phyloP scores from a whole-genome alignment of 1,140 invertebrate species.

The Thalassaphorura encarpata region DNA sequence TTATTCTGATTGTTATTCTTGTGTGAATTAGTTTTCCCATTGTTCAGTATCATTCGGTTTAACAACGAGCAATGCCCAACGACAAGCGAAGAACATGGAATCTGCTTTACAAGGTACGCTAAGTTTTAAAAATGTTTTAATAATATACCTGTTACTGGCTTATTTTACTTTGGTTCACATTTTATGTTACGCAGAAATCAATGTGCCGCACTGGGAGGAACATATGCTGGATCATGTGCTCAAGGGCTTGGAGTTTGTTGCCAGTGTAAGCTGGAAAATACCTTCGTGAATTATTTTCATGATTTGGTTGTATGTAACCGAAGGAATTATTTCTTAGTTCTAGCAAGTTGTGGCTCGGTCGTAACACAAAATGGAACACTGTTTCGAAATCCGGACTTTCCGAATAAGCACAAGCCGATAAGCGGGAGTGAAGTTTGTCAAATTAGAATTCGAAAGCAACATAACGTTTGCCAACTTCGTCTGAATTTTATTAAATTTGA shows the following conservation, averaged over 20 bases:
- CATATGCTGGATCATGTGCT: slow-evolving; percentile 25
- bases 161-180: not conserved
- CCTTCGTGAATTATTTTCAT: not conserved
- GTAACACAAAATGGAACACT: slow-evolving; percentile 27
- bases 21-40: slow-evolving; percentile 33
- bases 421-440: slow-evolving; percentile 28
- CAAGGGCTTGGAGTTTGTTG: slow-evolving; percentile 28
- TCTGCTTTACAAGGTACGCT: slow-evolving; percentile 27
- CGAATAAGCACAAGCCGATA: slow-evolving; percentile 20
- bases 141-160: too few relatives aligned
- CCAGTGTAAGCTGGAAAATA: slow-evolving; percentile 16
- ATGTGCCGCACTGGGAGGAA: slow-evolving; percentile 20
- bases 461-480: slow-evolving; percentile 24
- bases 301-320: not conserved
- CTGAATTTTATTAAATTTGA: slow-evolving; percentile 29
- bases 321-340: slow-evolving; percentile 13
- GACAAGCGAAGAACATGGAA: slow-evolving; percentile 22
- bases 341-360: slow-evolving; percentile 21
- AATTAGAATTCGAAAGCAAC: slow-evolving; percentile 23
- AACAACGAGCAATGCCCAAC: slow-evolving; percentile 27
- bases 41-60: slow-evolving; percentile 30
- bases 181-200: too few relatives aligned
- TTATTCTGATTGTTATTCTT: slow-evolving; percentile 6
- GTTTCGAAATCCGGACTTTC: slow-evolving; percentile 30
- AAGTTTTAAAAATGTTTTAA: too few relatives aligned